These are phyloP conservation scores for Cebus imitator DNA, from an alignment of 2,113 vertebrate genomes.

Conservation along the genomic window DNA sequence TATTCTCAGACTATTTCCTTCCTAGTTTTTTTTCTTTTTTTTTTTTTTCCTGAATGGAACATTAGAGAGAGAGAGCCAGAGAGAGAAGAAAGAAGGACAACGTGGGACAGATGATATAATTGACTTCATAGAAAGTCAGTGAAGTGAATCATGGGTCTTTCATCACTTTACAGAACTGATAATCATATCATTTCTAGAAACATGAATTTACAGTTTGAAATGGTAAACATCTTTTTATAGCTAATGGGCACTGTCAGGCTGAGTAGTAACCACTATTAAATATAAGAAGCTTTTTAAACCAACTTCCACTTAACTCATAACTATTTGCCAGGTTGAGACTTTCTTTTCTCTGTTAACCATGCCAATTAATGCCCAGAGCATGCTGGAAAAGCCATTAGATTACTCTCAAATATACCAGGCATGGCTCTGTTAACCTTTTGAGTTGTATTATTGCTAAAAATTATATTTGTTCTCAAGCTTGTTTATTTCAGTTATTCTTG, in stretches of 20 bases:
- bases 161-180: constrained; percentile 5
- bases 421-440: background rate
- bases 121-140: background rate
- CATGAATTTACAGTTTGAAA: background rate
- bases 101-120: background rate
- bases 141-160: background rate
- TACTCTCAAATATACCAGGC: background rate
- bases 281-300: background rate
- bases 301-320: background rate
- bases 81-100: background rate
- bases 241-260: background rate
- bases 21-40: background rate
- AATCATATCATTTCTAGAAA: background rate
- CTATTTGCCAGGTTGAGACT: background rate
- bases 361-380: background rate
- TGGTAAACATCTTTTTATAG: background rate
- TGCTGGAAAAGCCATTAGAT: background rate
- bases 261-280: background rate
- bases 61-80: background rate
- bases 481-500: constrained; percentile 1
- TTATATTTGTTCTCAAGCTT: constrained; percentile 10
- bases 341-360: background rate
- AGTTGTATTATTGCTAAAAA: constrained; percentile 7
- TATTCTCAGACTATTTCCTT: constrained; percentile 4
- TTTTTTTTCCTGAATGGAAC: background rate